Base-by-base conservation (phyloP, 2,113 vertebrate genomes). In the Hylia prasina region DNA sequence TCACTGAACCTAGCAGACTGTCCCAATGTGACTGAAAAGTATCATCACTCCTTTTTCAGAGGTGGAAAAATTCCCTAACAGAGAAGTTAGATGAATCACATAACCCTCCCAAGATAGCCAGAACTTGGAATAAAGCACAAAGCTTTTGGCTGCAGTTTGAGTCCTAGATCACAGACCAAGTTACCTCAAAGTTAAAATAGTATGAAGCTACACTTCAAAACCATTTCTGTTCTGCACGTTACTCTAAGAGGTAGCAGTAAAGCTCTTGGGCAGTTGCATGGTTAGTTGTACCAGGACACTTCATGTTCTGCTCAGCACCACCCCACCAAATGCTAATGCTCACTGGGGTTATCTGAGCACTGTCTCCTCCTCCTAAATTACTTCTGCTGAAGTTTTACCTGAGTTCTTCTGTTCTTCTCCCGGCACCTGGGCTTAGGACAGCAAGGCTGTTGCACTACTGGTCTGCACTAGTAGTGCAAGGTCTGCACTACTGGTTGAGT, bases 21-120 rank as follows among this genome's bases (percentile, higher is more conserved):
- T 77, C 90, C 91, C 75, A 88, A 6, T 73, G 79, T 93, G 85
- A 53, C 56, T 81, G 44, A 92, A 71, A 93, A 91, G 81, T 93
- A 91, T 87, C 78, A 93, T 95, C 58, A 21, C 66, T 76, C 56
- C 51, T 31, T 90, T 77, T 94, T 73, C 82, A 95, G 54, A 86
- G 50, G 60, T 94, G 71, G 90, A 95, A 96, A 92, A 94, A 73
- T 75, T 81, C 37, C 57, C 65, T 50, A 63, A 44, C 35, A 94
- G 76, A 83, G 71, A 77, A 91, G 37, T 70, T 39, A 91, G 60
- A 92, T 88, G 54, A 90, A 90, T 94, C 70, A 40, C 30, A 39
- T 72, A 82, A 45, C 14, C 7, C 56, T 50, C 51, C 17, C 1
- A 3, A 83, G 61, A 45, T 39, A 77, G 45, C 16, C 54, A 90